Base-by-base conservation (phyloP, 2,797 vertebrate species). In the Platalea minor region DNA sequence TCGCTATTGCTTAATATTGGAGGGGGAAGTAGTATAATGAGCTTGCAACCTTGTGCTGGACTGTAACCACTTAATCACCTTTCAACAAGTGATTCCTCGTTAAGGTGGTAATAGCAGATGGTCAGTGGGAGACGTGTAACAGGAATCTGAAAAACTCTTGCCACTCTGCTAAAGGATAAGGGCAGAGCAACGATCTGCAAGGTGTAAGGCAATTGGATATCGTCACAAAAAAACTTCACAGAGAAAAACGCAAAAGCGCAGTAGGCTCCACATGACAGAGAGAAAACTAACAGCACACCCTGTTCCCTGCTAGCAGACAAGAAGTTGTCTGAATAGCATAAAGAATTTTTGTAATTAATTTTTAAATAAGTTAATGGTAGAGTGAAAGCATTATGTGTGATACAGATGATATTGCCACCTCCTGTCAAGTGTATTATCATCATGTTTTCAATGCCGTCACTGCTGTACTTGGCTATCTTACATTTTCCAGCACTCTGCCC, bases 71-170 rank as follows among this genome's bases (percentile, higher is more conserved):
- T 85, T 93, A 75, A 88, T 96, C 76, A 89, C 78, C 92, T 95
- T 94, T 93, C 91, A 93, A 72, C 91, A 89, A 95, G 91, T 73
- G 89, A 94, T 83, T 94, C 94, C 88, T 92, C 6, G 0, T 91
- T 86, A 91, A 88, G 87, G 75, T 89, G 76, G 76, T 59, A 89
- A 72, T 65, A 91, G 82, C 68, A 95, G 78, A 85, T 69, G 82
- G 60, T 61, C 86, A 75, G 78, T 84, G 84, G 90, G 85, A 7
- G 33, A 76, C 13, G 59, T 53, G 69, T 94, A 83, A 92, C 1
- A 2, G 91, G 89, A 95, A 91, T 91, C 89, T 89, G 64, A 64
- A 94, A 83, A 89, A 54, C 84, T 78, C 75, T 41, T 80, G 69
- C 84, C 93, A 35, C 65, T 33, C 75, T 4, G 11, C 72, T 81